Percentiles rank a stretch among this genome's conserved stretches.
phyloP scores from a whole-genome alignment of 2,797 vertebrate species.

The Sternarchorhynchus goeldii region DNA sequence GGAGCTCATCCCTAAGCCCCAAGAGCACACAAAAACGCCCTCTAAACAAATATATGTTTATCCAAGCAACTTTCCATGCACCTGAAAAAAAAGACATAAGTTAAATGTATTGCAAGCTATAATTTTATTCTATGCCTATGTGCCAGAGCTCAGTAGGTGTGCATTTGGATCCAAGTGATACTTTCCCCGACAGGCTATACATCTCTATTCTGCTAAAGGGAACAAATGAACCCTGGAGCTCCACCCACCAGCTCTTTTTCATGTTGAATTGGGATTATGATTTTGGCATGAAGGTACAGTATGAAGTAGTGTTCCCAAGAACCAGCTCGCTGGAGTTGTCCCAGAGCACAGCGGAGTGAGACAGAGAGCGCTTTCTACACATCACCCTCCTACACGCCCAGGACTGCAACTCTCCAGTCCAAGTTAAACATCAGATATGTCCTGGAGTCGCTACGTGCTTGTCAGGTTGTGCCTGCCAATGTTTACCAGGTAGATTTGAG shows the following conservation, averaged over 20 bases:
- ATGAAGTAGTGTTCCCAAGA: slow-evolving; percentile 66
- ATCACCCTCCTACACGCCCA: slow-evolving; percentile 44
- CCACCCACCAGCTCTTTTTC: slow-evolving; percentile 46
- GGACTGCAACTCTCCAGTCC: slow-evolving; percentile 64
- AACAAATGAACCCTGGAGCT: slow-evolving; percentile 39
- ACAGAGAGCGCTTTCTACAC: slow-evolving; percentile 68
- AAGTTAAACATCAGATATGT: slow-evolving; percentile 69
- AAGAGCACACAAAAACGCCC: neutral
- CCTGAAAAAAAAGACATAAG: too few species aligned
- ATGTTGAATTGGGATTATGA: slow-evolving; percentile 48
- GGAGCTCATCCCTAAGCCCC: neutral
- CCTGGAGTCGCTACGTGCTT: slow-evolving; percentile 61
- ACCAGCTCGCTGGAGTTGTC: slow-evolving; percentile 58
- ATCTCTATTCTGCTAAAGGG: slow-evolving; percentile 34
- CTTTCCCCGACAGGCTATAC: slow-evolving; percentile 17
- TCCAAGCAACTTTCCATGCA: too few species aligned
- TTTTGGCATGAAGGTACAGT: slow-evolving; percentile 58
- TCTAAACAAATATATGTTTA: too few species aligned
- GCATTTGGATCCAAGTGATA: slow-evolving; percentile 15
- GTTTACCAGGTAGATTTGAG: slow-evolving; percentile 63
- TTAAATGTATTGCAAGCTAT: too few species aligned
- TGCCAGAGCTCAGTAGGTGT: too few species aligned
- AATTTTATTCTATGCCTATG: too few species aligned
- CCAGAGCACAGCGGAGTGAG: slow-evolving; percentile 55
- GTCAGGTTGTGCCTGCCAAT: slow-evolving; percentile 51